These are phyloP conservation scores for Lanius ludovicianus DNA, from an alignment of 2,113 vertebrate species.

Conservation along the genomic window DNA sequence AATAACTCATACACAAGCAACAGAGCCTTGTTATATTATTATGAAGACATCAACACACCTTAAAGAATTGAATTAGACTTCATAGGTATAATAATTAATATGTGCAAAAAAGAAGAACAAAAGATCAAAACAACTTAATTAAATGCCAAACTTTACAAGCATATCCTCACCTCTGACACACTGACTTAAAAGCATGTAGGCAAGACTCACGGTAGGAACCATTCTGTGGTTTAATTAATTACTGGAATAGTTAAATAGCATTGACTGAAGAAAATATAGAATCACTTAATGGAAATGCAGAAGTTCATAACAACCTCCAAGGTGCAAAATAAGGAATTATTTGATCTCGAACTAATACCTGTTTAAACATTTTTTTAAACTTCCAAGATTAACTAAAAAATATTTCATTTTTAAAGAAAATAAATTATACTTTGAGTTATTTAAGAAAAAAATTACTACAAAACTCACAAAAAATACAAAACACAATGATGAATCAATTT, in stretches of 20 bases:
- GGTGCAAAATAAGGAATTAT: constrained; percentile 42
- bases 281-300: constrained; percentile 44
- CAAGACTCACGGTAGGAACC: constrained; percentile 34
- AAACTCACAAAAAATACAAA: background rate
- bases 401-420: background rate
- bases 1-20: constrained; percentile 24
- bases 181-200: constrained; percentile 11
- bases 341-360: constrained; percentile 43
- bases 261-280: constrained; percentile 60
- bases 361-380: background rate
- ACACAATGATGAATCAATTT: background rate
- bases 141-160: constrained; percentile 61
- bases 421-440: background rate
- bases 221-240: constrained; percentile 70
- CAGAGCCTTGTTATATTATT: constrained; percentile 30
- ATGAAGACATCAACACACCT: constrained; percentile 46
- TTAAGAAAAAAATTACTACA: background rate
- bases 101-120: constrained; percentile 57
- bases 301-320: constrained; percentile 24
- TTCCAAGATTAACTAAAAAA: background rate
- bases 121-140: constrained; percentile 69
- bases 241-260: constrained; percentile 55
- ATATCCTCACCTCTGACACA: constrained; percentile 41
- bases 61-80: constrained; percentile 51
- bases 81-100: constrained; percentile 62